A percentile compares a stretch with the other conserved stretches of the same genome.
phyloP scores from a whole-genome alignment of 2,113 vertebrate genomes.

The Dryoscopus gambensis region DNA sequence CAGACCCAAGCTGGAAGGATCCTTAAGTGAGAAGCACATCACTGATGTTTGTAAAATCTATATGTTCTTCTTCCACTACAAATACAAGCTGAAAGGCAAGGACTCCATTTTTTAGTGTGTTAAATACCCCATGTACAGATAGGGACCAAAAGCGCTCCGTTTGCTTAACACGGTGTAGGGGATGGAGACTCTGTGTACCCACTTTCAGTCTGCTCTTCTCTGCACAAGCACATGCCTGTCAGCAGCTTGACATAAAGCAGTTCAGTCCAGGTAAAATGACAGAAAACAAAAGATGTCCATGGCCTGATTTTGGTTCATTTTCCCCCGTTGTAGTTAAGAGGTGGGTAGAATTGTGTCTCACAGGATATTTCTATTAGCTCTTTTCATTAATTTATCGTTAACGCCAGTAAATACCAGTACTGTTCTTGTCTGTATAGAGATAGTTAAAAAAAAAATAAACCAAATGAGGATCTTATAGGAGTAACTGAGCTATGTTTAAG shows the following conservation, averaged over 20 bases:
- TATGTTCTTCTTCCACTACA: not conserved
- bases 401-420: not conserved
- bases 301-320: not conserved
- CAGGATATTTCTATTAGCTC: not conserved
- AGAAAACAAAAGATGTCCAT: not conserved
- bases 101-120: not conserved
- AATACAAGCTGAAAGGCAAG: not conserved
- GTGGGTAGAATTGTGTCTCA: not conserved
- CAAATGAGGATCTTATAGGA: not conserved
- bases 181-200: not conserved
- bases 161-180: not conserved
- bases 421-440: not conserved
- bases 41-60: not conserved
- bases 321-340: not conserved
- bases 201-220: not conserved
- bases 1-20: not conserved
- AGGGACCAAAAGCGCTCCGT: not conserved
- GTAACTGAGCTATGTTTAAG: not conserved
- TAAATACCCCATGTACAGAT: not conserved
- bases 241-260: not conserved
- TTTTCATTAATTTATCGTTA: not conserved
- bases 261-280: not conserved
- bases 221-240: not conserved
- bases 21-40: not conserved
- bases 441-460: not conserved